Evolutionary conservation across 2,888 invertebrate genomes (phyloP), one percentile per base, ranked within the genome.

Genomic region (Zeuzera pyrina): DNA sequence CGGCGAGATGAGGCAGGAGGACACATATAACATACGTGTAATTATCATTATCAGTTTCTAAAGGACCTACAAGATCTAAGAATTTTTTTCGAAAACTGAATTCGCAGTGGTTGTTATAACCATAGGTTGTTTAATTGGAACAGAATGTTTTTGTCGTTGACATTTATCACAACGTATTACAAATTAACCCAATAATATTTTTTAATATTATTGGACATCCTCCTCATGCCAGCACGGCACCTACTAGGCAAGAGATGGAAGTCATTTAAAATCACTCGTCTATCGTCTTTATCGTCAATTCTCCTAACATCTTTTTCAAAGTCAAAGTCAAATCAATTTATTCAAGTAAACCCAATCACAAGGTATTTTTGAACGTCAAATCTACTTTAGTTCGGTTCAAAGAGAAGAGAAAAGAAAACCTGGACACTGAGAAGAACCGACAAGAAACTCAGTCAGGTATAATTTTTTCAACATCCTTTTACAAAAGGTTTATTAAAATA

Each of bases 51-150:
- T 21, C 7, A 19, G 25, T n/a, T 23, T 43, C 39, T 12, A 8
- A 36, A 13, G 42, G 42, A 2, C 42, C 41, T 10, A 45, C 10
- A 41, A 12, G 19, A 42, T 41, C n/a, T 39, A 27, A 33, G 27
- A 43, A 12, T 38, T 31, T 29, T 45, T 43, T 19, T 43, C 36
- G 14, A 45, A 40, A 2, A 37, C 38, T 4, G 32, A 22, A 11
- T 31, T 13, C 3, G 41, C 44, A 5, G 39, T 45, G 3, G 36
- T 26, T 7, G 42, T 45, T 8, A 41, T 36, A 1, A 4, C 13
- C 42, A 45, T 41, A n/a, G 42, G 42, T 30, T 40, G 29, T 21
- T 30, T 34, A 11, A 13, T 30, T 2, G 4, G 12, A 16, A 8
- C n/a, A 10, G 34, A 34, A 12, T 34, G 21, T 33, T 42, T 45